phyloP scores from a whole-genome alignment of 2,113 vertebrate species.

The Cichladusa arquata region DNA sequence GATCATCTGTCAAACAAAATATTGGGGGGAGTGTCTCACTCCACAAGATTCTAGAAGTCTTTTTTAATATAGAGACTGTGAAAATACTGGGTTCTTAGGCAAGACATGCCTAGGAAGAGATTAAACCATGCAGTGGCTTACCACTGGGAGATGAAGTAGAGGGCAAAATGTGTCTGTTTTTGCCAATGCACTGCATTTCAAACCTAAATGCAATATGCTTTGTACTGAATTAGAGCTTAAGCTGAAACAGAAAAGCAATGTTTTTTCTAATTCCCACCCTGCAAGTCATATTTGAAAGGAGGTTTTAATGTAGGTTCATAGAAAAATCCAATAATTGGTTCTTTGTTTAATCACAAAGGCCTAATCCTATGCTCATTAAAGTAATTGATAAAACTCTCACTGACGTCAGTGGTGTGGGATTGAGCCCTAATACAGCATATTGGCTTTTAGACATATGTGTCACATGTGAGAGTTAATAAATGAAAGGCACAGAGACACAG shows the following conservation, averaged over 20 bases:
- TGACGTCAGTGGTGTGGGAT: constrained; percentile 9
- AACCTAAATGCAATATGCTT: neutral
- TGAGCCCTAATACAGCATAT: neutral
- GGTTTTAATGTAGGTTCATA: neutral
- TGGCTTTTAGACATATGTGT: neutral
- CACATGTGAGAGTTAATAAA: neutral
- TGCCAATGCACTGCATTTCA: neutral
- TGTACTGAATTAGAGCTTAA: neutral
- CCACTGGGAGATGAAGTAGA: neutral
- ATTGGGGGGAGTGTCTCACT: neutral
- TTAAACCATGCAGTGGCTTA: neutral
- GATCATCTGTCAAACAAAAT: neutral
- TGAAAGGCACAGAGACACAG: neutral
- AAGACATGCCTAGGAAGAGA: neutral
- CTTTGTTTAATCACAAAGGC: neutral
- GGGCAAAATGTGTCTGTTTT: neutral
- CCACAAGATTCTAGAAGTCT: neutral
- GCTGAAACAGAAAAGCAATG: neutral
- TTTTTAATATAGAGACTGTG: neutral
- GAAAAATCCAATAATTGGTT: constrained; percentile 40
- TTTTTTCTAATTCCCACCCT: neutral
- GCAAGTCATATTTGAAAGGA: neutral
- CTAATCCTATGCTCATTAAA: constrained; percentile 28
- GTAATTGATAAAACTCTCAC: constrained; percentile 28
- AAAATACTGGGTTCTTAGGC: neutral